Conservation (phyloP, 2,888 invertebrate genomes). For the Disparrhopalites patrizii region DNA sequence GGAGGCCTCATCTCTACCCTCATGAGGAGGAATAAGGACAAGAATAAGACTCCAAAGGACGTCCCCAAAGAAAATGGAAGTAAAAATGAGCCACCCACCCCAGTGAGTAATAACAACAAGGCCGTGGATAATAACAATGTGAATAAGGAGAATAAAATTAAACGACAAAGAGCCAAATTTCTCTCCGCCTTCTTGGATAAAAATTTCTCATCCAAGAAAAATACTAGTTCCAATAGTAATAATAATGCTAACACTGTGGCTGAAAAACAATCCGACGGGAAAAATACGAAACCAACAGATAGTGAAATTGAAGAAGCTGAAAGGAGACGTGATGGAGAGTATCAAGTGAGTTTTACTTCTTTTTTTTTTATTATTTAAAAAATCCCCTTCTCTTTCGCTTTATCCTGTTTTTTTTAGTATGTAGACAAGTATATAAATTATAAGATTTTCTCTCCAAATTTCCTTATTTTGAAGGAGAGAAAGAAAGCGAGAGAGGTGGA, state of each 20-base stretch:
- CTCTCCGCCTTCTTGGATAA: constrained; percentile 22
- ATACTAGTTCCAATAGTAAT: background rate
- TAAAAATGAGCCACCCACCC: constrained; percentile 1
- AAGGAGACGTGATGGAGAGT: constrained; percentile 36
- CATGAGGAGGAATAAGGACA: constrained; percentile 32
- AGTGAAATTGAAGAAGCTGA: constrained; percentile 40
- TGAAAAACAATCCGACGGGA: background rate
- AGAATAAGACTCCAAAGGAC: constrained; percentile 18
- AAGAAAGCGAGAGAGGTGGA: no score
- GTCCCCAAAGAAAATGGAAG: constrained; percentile 11
- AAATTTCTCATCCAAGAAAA: constrained; percentile 21
- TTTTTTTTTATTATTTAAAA: background rate
- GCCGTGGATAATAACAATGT: constrained; percentile 6
- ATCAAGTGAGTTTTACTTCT: constrained; percentile 30
- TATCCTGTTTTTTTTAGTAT: background rate
- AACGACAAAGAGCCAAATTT: constrained; percentile 19
- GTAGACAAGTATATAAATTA: constrained; percentile 4
- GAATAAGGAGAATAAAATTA: constrained; percentile 18
- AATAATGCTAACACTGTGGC: background rate
- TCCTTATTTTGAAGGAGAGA: no score
- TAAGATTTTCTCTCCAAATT: background rate
- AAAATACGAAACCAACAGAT: constrained; percentile 27
- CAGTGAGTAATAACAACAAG: no score
- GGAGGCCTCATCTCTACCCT: constrained; percentile 31
- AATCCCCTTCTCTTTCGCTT: no score